These are phyloP conservation scores for Oryzias sinensis DNA, from an alignment of 2,797 vertebrate species.

Conservation along the genomic window DNA sequence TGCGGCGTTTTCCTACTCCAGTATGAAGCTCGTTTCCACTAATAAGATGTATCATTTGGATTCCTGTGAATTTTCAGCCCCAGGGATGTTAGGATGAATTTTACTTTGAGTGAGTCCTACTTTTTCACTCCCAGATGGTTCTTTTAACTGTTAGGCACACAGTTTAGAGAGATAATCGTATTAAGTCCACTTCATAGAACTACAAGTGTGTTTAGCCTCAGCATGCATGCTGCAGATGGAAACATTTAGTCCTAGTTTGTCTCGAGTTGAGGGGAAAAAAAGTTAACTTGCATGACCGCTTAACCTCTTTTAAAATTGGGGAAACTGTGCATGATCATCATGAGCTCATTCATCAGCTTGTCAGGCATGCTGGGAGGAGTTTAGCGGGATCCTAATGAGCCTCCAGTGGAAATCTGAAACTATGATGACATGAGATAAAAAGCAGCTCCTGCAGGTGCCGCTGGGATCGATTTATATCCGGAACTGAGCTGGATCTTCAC, in stretches of 20 bases:
- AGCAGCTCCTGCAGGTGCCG: no score
- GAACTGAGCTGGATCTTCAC: no score
- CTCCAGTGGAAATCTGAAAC: no score
- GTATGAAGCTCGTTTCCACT: constrained; percentile 9
- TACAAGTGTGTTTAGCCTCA: not conserved
- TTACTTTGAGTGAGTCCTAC: constrained; percentile 13
- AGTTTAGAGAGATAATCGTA: constrained; percentile 14
- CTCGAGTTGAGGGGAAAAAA: not conserved
- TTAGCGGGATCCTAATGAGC: no score
- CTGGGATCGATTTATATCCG: no score
- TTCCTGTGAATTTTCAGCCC: constrained; percentile 14
- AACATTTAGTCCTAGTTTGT: not conserved
- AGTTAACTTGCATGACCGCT: no score
- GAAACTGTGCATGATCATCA: no score
- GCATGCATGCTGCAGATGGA: not conserved
- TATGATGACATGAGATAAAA: no score
- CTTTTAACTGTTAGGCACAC: constrained; percentile 13
- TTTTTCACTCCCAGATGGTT: constrained; percentile 28
- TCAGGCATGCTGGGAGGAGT: no score
- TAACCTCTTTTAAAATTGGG: no score
- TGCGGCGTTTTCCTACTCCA: constrained; percentile 34
- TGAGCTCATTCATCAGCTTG: no score
- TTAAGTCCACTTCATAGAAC: constrained; percentile 1
- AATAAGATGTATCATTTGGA: constrained; percentile 24
- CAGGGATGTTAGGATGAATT: constrained; percentile 15